Evolutionary conservation across 2,113 vertebrate species (phyloP).

Genomic region (Campylomormyrus numenius): DNA sequence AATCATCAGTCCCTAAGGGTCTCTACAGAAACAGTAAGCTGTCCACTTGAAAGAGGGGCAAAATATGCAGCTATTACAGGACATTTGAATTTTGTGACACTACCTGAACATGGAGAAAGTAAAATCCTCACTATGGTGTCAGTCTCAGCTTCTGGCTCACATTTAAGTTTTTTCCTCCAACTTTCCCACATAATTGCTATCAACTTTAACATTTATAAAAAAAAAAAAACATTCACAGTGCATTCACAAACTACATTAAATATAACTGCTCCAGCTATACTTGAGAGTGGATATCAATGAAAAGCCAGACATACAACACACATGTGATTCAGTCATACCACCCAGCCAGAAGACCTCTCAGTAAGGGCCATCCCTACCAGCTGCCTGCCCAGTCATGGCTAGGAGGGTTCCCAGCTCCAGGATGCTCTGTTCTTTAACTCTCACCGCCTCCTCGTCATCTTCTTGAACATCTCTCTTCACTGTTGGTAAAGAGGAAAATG

Average conservation of each 20-base stretch:
- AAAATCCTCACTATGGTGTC: background rate
- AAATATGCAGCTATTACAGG: background rate
- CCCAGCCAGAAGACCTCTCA: background rate
- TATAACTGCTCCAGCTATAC: background rate
- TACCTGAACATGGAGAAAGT: background rate
- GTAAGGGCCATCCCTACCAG: slow-evolving; percentile 63
- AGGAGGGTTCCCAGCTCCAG: slow-evolving; percentile 87
- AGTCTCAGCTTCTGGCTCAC: background rate
- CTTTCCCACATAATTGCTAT: background rate
- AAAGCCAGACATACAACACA: background rate
- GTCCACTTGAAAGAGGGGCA: background rate
- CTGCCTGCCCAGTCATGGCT: slow-evolving; percentile 95
- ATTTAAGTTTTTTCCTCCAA: background rate
- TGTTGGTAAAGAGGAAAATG: slow-evolving; percentile 36
- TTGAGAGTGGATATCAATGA: background rate
- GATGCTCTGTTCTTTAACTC: slow-evolving; percentile 98
- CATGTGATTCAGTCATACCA: background rate
- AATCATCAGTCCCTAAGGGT: background rate
- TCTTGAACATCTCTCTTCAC: slow-evolving; percentile 96
- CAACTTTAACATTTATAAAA: background rate
- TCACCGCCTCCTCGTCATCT: slow-evolving; percentile 91
- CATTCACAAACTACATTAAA: background rate
- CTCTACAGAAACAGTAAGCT: background rate
- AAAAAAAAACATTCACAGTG: background rate
- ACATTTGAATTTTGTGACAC: background rate